Conservation (phyloP, 2,888 invertebrate species). For the Drosophila atripex region DNA sequence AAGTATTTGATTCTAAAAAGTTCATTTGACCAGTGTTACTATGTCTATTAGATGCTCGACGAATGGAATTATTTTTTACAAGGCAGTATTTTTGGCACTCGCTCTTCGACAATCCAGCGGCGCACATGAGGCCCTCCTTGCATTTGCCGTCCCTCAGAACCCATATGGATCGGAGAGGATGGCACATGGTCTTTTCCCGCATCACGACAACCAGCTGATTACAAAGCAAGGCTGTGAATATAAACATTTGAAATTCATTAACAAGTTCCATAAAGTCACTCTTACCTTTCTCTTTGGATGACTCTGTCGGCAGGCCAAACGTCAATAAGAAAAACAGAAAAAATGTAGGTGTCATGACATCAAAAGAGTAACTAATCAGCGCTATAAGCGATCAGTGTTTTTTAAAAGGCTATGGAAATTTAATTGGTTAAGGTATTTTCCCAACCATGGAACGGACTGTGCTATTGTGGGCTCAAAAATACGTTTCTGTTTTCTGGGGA, state of each 20-base stretch:
- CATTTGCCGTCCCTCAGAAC: constrained; percentile 2
- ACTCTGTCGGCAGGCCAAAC: not conserved
- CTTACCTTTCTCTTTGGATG: no score
- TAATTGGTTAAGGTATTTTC: not conserved
- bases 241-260: no score
- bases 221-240: constrained; percentile 15
- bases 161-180: constrained; percentile 31
- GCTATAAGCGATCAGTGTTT: not conserved
- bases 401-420: not conserved
- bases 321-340: not conserved
- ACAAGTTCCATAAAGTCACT: no score
- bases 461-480: not conserved
- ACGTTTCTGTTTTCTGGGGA: not conserved
- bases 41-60: not conserved
- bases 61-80: not conserved
- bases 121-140: constrained; percentile 12
- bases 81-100: constrained; percentile 20
- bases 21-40: not conserved
- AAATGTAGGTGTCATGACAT: not conserved
- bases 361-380: not conserved
- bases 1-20: not conserved
- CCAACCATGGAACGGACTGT: not conserved
- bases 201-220: not conserved
- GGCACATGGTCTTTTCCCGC: constrained; percentile 1
- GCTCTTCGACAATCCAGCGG: constrained; percentile 3